A percentile compares a stretch with the other conserved stretches of the same genome.
phyloP scores from a whole-genome alignment of 2,888 invertebrate species.

The Drosophila testacea region DNA sequence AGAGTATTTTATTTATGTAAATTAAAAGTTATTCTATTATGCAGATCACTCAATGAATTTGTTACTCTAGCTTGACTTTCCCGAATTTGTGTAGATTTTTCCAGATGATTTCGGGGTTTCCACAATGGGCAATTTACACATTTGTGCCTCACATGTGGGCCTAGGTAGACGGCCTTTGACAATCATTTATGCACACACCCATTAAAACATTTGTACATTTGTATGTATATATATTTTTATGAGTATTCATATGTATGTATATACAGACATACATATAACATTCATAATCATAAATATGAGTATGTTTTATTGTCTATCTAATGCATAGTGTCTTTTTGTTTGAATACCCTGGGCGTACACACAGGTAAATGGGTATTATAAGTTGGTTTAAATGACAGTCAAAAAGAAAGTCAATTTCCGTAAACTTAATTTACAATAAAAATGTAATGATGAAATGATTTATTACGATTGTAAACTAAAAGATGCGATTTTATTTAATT shows the following conservation, averaged over 20 bases:
- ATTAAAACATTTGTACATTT: not conserved
- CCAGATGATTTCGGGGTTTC: conserved; percentile 19
- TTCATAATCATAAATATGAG: not conserved
- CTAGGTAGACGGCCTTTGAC: conserved; percentile 6
- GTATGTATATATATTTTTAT: not conserved
- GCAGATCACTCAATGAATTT: conserved; percentile 8
- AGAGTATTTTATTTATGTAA: not conserved
- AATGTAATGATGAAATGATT: not conserved
- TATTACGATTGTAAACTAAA: too few relatives aligned
- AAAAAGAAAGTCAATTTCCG: too few relatives aligned
- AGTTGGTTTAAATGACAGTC: too few relatives aligned
- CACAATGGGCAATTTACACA: conserved; percentile 14
- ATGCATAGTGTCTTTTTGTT: conserved; percentile 21
- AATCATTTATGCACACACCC: not conserved
- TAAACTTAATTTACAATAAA: too few relatives aligned
- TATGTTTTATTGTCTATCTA: conserved; percentile 38
- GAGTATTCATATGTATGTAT: not conserved
- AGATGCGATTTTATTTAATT: too few relatives aligned
- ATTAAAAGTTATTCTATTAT: not conserved
- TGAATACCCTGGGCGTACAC: not conserved
- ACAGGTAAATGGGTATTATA: too few relatives aligned
- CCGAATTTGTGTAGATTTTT: conserved; percentile 18
- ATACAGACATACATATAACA: too few relatives aligned
- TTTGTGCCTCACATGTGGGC: conserved; percentile 32
- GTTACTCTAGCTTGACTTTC: conserved; percentile 33